Percentiles rank a stretch among this genome's conserved stretches.
These are phyloP conservation scores for Siniperca scherzeri DNA, from an alignment of 2,797 vertebrate species.

Conservation along the genomic window DNA sequence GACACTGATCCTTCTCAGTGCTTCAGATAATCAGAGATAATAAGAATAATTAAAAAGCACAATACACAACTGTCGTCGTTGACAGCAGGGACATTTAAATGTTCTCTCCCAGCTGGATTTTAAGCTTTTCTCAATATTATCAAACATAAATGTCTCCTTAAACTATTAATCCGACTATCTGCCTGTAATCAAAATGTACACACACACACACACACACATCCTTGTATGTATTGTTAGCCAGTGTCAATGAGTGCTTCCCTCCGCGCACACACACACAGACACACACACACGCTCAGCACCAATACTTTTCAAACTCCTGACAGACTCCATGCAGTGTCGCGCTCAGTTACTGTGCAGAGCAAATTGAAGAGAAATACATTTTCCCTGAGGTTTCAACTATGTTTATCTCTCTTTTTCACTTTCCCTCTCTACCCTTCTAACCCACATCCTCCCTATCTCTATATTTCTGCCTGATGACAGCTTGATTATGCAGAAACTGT, in stretches of 20 bases:
- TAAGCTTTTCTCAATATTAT: constrained; percentile 27
- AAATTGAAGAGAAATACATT: constrained; percentile 71
- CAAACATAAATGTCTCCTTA: constrained; percentile 18
- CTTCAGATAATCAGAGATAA: constrained; percentile 78
- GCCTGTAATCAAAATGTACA: constrained; percentile 16
- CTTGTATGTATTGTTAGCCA: constrained; percentile 22
- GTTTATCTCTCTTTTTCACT: constrained; percentile 50
- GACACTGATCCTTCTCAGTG: constrained; percentile 78
- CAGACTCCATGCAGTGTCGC: constrained; percentile 50
- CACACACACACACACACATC: background rate
- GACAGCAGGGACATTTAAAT: constrained; percentile 43
- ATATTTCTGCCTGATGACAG: constrained; percentile 79
- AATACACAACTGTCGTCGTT: constrained; percentile 48
- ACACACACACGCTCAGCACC: constrained; percentile 27
- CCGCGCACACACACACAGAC: constrained; percentile 16
- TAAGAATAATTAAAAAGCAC: constrained; percentile 60
- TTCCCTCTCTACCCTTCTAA: constrained; percentile 36
- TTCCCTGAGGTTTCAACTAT: constrained; percentile 65
- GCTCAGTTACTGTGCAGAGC: constrained; percentile 63
- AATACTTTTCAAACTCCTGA: constrained; percentile 55
- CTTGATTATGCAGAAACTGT: constrained; percentile 83
- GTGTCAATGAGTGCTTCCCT: constrained; percentile 29
- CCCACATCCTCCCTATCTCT: constrained; percentile 49
- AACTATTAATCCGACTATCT: constrained; percentile 15
- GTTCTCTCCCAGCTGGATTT: constrained; percentile 26